These are phyloP conservation scores for Drosophila arizonae DNA, from an alignment of 1,140 invertebrate species.

Conservation along the genomic window DNA sequence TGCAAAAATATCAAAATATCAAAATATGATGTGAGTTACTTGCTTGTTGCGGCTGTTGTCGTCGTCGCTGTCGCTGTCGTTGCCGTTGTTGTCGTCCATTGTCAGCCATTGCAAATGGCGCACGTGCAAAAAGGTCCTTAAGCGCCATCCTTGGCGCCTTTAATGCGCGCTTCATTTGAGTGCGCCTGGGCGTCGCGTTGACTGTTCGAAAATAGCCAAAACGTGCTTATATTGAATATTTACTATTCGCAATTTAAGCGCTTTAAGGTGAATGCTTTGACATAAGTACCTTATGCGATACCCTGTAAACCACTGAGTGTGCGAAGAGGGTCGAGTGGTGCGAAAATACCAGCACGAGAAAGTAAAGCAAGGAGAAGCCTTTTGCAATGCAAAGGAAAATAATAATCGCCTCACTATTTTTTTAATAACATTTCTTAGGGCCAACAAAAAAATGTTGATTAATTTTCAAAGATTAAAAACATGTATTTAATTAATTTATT, in stretches of 20 bases:
- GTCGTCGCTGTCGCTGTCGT: slow-evolving; percentile 5
- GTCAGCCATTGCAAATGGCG: slow-evolving; percentile 7
- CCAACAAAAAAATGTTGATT: no score
- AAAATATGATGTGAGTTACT: slow-evolving; percentile 34
- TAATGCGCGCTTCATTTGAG: slow-evolving; percentile 31
- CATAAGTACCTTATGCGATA: slow-evolving; percentile 5
- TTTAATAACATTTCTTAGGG: no score
- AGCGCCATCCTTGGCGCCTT: background rate
- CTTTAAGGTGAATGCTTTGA: slow-evolving; percentile 15
- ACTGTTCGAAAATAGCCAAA: slow-evolving; percentile 11
- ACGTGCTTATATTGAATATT: slow-evolving; percentile 26
- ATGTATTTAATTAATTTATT: no score
- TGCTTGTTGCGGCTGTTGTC: slow-evolving; percentile 21
- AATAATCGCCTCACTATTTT: no score
- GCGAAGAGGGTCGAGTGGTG: background rate
- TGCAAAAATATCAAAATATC: slow-evolving; percentile 60
- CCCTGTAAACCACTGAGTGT: background rate
- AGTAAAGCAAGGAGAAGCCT: no score
- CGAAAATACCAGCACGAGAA: background rate
- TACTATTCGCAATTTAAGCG: slow-evolving; percentile 27
- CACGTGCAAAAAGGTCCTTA: slow-evolving; percentile 9
- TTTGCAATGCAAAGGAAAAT: no score
- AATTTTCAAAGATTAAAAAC: no score
- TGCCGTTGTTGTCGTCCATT: slow-evolving; percentile 20
- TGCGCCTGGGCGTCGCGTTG: background rate